Percentiles rank a stretch among this genome's conserved stretches.
Conservation (phyloP, 2,113 vertebrate species). For the Aythya baeri region DNA sequence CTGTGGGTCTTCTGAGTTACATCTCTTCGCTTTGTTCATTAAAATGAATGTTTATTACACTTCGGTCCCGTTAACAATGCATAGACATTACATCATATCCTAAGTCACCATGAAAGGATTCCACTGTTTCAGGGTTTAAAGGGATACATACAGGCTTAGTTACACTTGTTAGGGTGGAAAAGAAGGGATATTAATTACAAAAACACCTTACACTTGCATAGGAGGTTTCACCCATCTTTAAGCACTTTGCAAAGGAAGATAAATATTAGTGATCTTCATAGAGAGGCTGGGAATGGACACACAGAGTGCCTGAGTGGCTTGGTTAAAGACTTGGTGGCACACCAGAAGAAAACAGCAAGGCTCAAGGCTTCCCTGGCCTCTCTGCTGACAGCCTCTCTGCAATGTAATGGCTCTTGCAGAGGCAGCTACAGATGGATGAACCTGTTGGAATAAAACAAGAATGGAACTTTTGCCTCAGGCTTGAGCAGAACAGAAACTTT, state of each 20-base stretch:
- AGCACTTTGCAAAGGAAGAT: not conserved
- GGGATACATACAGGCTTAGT: not conserved
- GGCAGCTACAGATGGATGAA: slow-evolving; percentile 20
- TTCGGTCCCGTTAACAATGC: slow-evolving; percentile 56
- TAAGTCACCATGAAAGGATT: slow-evolving; percentile 64
- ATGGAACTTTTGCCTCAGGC: not conserved
- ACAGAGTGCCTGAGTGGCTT: not conserved
- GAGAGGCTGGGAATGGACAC: not conserved
- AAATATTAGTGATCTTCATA: not conserved
- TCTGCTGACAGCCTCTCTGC: not conserved
- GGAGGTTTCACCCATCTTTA: not conserved
- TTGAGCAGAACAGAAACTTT: slow-evolving; percentile 49
- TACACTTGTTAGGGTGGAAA: not conserved
- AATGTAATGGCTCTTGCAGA: not conserved
- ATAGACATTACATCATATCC: slow-evolving; percentile 67
- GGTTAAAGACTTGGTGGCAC: not conserved
- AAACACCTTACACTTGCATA: not conserved
- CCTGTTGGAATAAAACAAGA: slow-evolving; percentile 44
- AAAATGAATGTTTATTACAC: slow-evolving; percentile 62
- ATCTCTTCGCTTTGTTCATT: slow-evolving; percentile 62
- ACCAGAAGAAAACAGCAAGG: slow-evolving; percentile 1
- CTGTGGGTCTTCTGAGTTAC: slow-evolving; percentile 53
- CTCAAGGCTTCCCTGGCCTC: not conserved
- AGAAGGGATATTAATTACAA: not conserved
- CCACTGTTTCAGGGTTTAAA: slow-evolving; percentile 51